A percentile compares a stretch with the other conserved stretches of the same genome.
Conservation (phyloP, 2,113 vertebrate genomes). For the Melanerpes formicivorus region DNA sequence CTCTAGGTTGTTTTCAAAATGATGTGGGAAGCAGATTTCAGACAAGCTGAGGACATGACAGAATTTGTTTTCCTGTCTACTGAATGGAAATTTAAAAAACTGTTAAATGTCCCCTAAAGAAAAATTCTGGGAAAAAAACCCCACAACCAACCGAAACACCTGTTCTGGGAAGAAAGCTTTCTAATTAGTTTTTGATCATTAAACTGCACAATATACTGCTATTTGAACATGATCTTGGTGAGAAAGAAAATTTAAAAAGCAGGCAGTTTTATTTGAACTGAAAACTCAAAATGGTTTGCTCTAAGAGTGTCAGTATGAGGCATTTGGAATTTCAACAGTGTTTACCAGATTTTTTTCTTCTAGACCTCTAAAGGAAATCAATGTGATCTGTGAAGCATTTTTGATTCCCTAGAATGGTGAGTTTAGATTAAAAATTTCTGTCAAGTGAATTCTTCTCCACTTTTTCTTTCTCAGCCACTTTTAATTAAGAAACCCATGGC, state of each 20-base stretch:
- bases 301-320: neutral
- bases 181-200: neutral
- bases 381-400: neutral
- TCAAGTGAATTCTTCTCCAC: neutral
- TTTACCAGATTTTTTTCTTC: neutral
- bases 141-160: neutral
- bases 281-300: neutral
- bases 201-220: neutral
- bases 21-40: neutral
- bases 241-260: neutral
- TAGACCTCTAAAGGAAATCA: neutral
- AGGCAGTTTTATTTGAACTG: neutral
- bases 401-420: neutral
- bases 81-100: neutral
- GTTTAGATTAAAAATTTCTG: neutral
- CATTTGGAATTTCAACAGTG: neutral
- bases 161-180: neutral
- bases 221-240: neutral
- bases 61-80: neutral
- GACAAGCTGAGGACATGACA: neutral
- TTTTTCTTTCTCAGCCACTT: neutral
- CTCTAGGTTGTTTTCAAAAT: neutral
- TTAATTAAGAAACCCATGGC: neutral
- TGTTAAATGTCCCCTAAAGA: neutral
- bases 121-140: accelerated